These are phyloP conservation scores for Heliconius hortense DNA, from an alignment of 2,888 invertebrate genomes.

Conservation along the genomic window DNA sequence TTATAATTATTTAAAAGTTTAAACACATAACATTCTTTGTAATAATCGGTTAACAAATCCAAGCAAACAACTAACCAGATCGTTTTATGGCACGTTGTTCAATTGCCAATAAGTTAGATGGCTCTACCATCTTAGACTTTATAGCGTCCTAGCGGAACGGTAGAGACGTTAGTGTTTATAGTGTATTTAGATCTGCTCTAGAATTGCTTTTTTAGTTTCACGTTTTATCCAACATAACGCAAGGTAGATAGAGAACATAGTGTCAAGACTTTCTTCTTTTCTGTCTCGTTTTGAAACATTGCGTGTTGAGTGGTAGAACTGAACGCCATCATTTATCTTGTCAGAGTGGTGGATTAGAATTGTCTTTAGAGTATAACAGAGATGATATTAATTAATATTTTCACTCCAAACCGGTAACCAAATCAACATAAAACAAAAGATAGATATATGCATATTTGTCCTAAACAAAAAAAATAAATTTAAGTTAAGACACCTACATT, in stretches of 20 bases:
- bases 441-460: too few relatives aligned
- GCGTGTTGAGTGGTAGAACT: too few relatives aligned
- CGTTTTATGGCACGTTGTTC: slow-evolving; percentile 9
- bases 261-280: background rate
- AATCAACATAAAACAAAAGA: too few relatives aligned
- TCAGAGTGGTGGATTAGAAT: too few relatives aligned
- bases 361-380: too few relatives aligned
- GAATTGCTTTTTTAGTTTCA: background rate
- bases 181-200: background rate
- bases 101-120: slow-evolving; percentile 30
- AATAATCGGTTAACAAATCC: background rate
- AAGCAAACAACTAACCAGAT: background rate
- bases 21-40: background rate
- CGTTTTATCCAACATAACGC: background rate
- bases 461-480: too few relatives aligned
- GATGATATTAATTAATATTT: too few relatives aligned
- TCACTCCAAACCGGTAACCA: too few relatives aligned
- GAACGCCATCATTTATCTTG: too few relatives aligned
- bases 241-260: background rate
- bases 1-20: background rate
- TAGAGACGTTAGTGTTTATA: slow-evolving; percentile 2
- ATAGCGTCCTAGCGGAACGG: slow-evolving; percentile 13
- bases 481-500: too few relatives aligned
- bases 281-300: background rate
- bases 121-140: slow-evolving; percentile 15